These are phyloP conservation scores for Channa striata DNA, from an alignment of 2,797 vertebrate genomes.

Conservation along the genomic window DNA sequence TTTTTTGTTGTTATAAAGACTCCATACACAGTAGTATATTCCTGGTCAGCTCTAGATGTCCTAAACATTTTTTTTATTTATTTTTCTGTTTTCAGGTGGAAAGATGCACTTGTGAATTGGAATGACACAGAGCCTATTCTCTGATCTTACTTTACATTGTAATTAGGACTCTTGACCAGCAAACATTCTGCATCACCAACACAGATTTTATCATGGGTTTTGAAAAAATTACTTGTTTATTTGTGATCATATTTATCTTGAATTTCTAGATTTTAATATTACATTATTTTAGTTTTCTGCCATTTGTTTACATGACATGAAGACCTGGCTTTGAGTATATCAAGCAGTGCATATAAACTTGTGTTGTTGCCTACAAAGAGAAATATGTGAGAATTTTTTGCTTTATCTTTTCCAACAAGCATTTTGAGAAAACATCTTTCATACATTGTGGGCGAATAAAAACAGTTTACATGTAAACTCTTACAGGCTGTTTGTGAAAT, in stretches of 20 bases:
- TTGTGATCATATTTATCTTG: neutral
- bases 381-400: too few relatives aligned
- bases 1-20: neutral
- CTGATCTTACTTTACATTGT: constrained; percentile 5
- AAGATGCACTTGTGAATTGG: constrained; percentile 90
- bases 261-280: neutral
- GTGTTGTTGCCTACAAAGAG: too few relatives aligned
- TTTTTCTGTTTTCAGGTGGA: constrained; percentile 86
- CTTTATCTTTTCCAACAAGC: too few relatives aligned
- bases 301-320: constrained; percentile 1
- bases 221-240: neutral
- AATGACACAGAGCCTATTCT: constrained; percentile 95
- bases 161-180: neutral
- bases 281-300: constrained; percentile 1
- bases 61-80: constrained; percentile 6
- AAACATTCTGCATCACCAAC: neutral
- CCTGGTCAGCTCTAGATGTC: neutral
- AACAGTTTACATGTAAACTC: neutral
- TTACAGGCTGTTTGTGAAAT: neutral
- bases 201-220: neutral
- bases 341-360: neutral
- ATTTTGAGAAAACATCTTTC: too few relatives aligned
- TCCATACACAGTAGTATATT: neutral
- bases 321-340: neutral
- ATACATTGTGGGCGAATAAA: too few relatives aligned